These are phyloP conservation scores for Raja brachyura DNA, from an alignment of 2,113 vertebrate genomes.

Conservation along the genomic window DNA sequence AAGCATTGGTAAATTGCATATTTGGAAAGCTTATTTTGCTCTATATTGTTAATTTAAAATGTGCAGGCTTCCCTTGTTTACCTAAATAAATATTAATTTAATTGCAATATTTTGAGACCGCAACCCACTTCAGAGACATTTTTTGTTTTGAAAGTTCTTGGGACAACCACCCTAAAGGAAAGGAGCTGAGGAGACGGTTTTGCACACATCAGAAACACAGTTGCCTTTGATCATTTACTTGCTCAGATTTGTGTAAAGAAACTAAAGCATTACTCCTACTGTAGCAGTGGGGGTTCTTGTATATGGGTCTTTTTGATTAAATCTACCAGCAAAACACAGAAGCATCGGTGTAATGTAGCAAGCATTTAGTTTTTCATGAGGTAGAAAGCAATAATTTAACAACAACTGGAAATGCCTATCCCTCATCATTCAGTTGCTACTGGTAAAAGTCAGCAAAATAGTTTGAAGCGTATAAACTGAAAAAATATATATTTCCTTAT, in stretches of 20 bases:
- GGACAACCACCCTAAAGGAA: not conserved
- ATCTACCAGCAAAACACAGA: not conserved
- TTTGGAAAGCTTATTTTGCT: not conserved
- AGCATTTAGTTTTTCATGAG: not conserved
- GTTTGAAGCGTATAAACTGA: not conserved
- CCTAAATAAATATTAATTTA: conserved; percentile 25
- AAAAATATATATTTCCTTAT: not conserved
- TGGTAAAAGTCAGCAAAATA: not conserved
- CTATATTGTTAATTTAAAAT: not conserved
- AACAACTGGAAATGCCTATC: not conserved
- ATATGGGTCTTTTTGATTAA: conserved; percentile 32
- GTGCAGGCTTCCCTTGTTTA: not conserved
- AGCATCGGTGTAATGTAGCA: not conserved
- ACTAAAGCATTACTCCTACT: not conserved
- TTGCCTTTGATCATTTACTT: conserved; percentile 30
- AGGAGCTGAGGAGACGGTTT: conserved; percentile 3
- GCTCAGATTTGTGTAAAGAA: not conserved
- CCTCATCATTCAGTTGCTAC: not conserved
- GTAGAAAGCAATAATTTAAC: not conserved
- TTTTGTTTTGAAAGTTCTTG: not conserved
- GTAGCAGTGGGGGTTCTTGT: not conserved
- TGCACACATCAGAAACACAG: not conserved
- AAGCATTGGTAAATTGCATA: not conserved
- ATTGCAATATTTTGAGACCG: not conserved
- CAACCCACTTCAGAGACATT: not conserved